These are phyloP conservation scores for Aphelenchoides fujianensis DNA, from an alignment of 1,140 invertebrate species.

Conservation along the genomic window DNA sequence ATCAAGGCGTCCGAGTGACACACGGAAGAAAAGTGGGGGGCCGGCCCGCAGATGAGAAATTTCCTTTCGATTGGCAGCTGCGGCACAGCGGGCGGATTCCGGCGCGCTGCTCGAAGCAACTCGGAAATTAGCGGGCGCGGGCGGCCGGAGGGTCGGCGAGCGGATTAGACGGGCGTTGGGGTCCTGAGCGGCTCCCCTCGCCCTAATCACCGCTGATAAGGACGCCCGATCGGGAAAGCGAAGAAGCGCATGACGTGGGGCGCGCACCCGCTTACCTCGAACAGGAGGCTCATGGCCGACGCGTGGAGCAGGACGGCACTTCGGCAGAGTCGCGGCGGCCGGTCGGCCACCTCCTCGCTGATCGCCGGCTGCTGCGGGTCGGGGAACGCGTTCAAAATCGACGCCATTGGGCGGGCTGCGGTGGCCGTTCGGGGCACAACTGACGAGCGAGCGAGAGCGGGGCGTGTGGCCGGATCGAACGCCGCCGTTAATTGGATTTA, in stretches of 20 bases:
- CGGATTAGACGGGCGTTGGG: background rate
- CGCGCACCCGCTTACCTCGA: constrained; percentile 12
- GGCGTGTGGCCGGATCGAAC: background rate
- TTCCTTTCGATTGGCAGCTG: background rate
- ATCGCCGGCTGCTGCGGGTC: background rate
- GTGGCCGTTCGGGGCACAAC: background rate
- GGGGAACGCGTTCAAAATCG: constrained; percentile 3
- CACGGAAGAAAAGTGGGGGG: background rate
- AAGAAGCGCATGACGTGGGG: background rate
- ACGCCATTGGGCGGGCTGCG: background rate
- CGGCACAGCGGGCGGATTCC: background rate
- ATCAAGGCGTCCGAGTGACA: background rate
- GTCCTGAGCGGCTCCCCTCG: background rate
- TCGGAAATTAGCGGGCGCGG: background rate
- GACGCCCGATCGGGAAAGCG: background rate
- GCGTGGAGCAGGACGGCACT: constrained; percentile 9
- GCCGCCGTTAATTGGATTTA: background rate
- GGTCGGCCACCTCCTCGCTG: background rate
- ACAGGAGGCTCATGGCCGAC: constrained; percentile 5
- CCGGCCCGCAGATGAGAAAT: background rate
- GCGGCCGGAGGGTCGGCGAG: background rate
- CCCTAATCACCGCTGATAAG: background rate
- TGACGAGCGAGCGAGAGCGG: background rate
- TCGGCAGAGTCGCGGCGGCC: background rate
- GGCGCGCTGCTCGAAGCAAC: background rate